A percentile compares a stretch with the other conserved stretches of the same genome.
These are phyloP conservation scores for Nemapogon koenigi DNA, from an alignment of 2,888 invertebrate genomes.

Conservation along the genomic window DNA sequence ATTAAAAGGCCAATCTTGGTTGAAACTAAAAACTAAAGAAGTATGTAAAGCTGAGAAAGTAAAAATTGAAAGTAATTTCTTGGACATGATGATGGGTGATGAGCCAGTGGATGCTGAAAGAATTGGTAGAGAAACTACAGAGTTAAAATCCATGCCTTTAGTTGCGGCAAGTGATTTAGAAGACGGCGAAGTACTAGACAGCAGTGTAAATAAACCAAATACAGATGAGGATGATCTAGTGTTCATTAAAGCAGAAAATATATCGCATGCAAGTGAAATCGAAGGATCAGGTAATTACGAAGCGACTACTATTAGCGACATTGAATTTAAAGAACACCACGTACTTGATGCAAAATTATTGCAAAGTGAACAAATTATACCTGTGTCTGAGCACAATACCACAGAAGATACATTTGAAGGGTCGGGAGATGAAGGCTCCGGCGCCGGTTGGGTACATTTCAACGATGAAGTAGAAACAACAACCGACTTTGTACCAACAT, in stretches of 20 bases:
- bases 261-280: conserved; percentile 26
- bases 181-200: conserved; percentile 44
- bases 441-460: conserved; percentile 21
- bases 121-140: conserved; percentile 40
- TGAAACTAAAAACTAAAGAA: conserved; percentile 63
- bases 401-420: conserved; percentile 42
- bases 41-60: conserved; percentile 51
- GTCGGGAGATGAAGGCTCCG: conserved; percentile 45
- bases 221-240: conserved; percentile 40
- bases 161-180: conserved; percentile 42
- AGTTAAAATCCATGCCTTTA: conserved; percentile 43
- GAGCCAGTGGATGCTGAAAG: conserved; percentile 49
- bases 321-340: conserved; percentile 23
- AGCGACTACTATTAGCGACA: conserved; percentile 47
- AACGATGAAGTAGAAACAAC: conserved; percentile 21
- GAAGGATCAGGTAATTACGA: conserved; percentile 52
- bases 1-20: conserved; percentile 58
- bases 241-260: conserved; percentile 38
- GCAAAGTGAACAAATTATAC: conserved; percentile 29
- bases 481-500: conserved; percentile 25
- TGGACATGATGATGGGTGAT: conserved; percentile 71
- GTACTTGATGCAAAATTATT: conserved; percentile 23
- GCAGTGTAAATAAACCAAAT: conserved; percentile 18
- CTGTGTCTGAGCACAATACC: conserved; percentile 27
- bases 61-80: conserved; percentile 28